A percentile compares a stretch with the other conserved stretches of the same genome.
Evolutionary conservation across 2,888 invertebrate genomes (phyloP).

Genomic region (Cremastinae sp.): DNA sequence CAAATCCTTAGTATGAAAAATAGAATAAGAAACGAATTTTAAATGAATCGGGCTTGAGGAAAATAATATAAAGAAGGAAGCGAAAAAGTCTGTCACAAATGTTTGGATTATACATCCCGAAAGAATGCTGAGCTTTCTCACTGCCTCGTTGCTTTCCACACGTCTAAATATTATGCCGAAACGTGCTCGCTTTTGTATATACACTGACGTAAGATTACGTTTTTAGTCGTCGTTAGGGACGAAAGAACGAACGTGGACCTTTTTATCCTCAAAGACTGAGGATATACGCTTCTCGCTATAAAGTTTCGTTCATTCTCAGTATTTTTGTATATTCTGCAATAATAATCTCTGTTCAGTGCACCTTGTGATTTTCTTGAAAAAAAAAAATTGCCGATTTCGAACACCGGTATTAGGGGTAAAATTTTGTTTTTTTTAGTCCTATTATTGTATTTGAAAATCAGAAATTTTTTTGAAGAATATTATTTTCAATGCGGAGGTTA

Average conservation of each 20-base stretch:
- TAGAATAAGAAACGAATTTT: no score
- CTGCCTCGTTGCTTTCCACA: conserved; percentile 49
- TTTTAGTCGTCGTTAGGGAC: conserved; percentile 32
- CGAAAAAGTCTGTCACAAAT: conserved; percentile 32
- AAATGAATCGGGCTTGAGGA: not conserved
- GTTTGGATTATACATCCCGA: conserved; percentile 18
- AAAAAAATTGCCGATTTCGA: no score
- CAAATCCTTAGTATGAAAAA: no score
- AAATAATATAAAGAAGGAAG: conserved; percentile 18
- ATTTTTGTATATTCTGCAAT: not conserved
- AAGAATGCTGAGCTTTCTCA: conserved; percentile 28
- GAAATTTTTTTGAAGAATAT: conserved; percentile 9
- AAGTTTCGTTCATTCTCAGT: conserved; percentile 4
- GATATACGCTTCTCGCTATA: conserved; percentile 22
- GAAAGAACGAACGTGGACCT: conserved; percentile 39
- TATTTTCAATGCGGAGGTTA: not conserved
- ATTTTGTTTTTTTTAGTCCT: no score
- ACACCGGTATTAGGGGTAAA: no score
- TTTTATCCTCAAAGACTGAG: not conserved
- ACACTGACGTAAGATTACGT: conserved; percentile 62
- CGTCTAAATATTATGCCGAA: conserved; percentile 67
- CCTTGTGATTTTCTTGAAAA: no score
- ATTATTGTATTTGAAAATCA: not conserved
- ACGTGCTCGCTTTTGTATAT: conserved; percentile 54
- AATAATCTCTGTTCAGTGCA: no score